Percentiles rank a stretch among this genome's conserved stretches.
Conservation (phyloP, 2,113 vertebrate genomes). For the Oenanthe melanoleuca region DNA sequence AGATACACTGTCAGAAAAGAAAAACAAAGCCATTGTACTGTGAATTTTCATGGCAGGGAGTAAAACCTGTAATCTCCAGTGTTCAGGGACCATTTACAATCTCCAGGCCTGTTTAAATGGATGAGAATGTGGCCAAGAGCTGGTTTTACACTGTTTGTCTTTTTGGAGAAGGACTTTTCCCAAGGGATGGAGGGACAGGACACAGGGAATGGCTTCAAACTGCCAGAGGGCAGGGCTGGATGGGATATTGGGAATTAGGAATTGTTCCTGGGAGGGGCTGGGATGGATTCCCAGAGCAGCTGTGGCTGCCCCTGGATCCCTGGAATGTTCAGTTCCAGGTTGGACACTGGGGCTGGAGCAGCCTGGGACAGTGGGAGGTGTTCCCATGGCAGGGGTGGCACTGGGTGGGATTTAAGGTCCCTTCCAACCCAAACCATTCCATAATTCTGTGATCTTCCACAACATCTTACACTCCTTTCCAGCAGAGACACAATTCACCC, state of each 20-base stretch:
- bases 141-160: no score
- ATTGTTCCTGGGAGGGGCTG: neutral
- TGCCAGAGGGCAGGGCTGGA: fast-evolving
- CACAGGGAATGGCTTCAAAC: neutral
- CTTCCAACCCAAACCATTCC: neutral
- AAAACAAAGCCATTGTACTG: neutral
- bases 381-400: neutral
- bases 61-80: neutral
- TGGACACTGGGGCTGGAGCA: neutral
- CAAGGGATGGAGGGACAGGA: fast-evolving
- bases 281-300: neutral
- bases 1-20: neutral
- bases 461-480: neutral
- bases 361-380: neutral
- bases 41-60: neutral
- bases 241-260: neutral
- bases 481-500: neutral
- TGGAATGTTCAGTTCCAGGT: neutral
- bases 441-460: neutral
- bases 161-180: no score
- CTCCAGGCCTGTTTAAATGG: neutral
- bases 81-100: neutral
- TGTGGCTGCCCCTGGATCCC: neutral
- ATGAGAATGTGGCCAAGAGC: neutral
- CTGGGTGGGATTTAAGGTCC: fast-evolving